Evolutionary conservation across 2,113 vertebrate species (phyloP).

Genomic region (Phylloscopus trochiloides): DNA sequence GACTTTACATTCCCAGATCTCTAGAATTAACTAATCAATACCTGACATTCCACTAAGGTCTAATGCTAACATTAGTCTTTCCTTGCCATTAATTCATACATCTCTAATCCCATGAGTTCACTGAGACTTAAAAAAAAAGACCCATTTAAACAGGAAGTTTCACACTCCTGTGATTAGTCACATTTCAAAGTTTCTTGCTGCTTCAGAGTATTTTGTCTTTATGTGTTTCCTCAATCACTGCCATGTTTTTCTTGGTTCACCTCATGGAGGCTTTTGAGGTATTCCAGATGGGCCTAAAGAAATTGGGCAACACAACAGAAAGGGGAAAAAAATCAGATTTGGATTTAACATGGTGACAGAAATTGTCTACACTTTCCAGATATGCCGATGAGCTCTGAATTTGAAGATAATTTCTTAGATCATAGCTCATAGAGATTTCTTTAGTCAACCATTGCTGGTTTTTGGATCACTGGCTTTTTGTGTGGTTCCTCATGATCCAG

Average conservation of each 20-base stretch:
- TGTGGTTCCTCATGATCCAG: not conserved
- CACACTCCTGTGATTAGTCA: not conserved
- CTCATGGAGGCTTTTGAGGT: not conserved
- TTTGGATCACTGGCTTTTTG: not conserved
- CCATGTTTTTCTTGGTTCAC: not conserved
- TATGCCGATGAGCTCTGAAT: not conserved
- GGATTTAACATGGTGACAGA: not conserved
- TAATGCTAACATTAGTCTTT: not conserved
- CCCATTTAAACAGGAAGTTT: not conserved
- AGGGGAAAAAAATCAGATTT: not conserved
- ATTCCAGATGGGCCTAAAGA: not conserved
- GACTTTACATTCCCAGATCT: not conserved
- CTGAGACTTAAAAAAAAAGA: not conserved
- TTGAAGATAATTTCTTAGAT: not conserved
- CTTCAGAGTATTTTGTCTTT: not conserved
- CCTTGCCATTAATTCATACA: not conserved
- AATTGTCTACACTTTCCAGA: not conserved
- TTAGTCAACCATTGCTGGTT: not conserved
- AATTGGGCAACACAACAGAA: not conserved
- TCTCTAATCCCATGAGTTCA: not conserved
- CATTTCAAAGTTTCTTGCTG: not conserved
- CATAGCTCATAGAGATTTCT: not conserved
- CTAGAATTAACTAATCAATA: conserved; percentile 2
- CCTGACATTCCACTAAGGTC: not conserved
- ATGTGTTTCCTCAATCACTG: not conserved